These are phyloP conservation scores for Elymnias hypermnestra DNA, from an alignment of 1,140 invertebrate species.

Conservation along the genomic window DNA sequence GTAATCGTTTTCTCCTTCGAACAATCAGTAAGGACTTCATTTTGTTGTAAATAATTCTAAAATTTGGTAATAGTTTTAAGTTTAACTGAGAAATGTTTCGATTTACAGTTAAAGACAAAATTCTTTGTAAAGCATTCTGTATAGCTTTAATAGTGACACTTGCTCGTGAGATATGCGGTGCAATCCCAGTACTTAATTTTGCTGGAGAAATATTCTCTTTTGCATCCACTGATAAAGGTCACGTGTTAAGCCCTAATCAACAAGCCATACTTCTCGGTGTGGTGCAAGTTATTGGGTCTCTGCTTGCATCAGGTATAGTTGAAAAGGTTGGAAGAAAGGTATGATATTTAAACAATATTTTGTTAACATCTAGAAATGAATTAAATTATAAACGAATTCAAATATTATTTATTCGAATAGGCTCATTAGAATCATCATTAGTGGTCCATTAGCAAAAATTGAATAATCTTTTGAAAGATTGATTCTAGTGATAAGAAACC, in stretches of 20 bases:
- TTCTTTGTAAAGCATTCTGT: slow-evolving; percentile 41
- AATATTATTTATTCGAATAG: too few relatives aligned
- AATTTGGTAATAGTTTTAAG: neutral
- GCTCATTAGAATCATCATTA: too few relatives aligned
- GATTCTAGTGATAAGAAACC: too few relatives aligned
- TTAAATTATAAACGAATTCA: too few relatives aligned
- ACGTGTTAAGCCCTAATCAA: slow-evolving; percentile 44
- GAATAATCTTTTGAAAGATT: too few relatives aligned
- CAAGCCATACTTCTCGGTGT: slow-evolving; percentile 56
- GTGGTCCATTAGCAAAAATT: too few relatives aligned
- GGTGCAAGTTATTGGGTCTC: slow-evolving; percentile 46
- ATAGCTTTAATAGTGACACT: slow-evolving; percentile 43
- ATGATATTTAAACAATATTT: too few relatives aligned
- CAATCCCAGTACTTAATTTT: slow-evolving; percentile 52
- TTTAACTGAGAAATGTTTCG: neutral
- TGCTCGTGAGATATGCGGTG: slow-evolving; percentile 48
- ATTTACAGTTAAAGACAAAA: slow-evolving; percentile 43
- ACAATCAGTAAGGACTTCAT: slow-evolving; percentile 39
- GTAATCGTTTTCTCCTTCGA: slow-evolving; percentile 44
- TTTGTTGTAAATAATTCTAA: neutral
- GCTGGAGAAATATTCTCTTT: slow-evolving; percentile 48
- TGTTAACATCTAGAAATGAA: too few relatives aligned
- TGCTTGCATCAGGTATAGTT: slow-evolving; percentile 40
- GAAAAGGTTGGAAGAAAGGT: slow-evolving; percentile 57
- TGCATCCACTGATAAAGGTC: slow-evolving; percentile 28